These are phyloP conservation scores for Chelidonichthys spinosus DNA, from an alignment of 2,797 vertebrate genomes.

Conservation along the genomic window DNA sequence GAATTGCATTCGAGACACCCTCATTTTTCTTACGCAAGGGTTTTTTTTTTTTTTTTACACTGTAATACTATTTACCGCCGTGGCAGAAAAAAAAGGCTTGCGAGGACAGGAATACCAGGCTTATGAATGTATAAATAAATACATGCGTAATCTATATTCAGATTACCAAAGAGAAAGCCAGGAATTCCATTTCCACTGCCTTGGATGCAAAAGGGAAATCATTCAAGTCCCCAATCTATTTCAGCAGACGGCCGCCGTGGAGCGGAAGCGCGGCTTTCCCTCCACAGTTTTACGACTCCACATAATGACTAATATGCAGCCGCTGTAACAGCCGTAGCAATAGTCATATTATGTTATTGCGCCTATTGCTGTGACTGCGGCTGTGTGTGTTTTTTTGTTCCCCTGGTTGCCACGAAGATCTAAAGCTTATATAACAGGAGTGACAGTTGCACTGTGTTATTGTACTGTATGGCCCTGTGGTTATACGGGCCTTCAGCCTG, in stretches of 20 bases:
- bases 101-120: slow-evolving; percentile 41
- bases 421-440: slow-evolving; percentile 65
- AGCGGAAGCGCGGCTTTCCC: slow-evolving; percentile 51
- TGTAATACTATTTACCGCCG: slow-evolving; percentile 51
- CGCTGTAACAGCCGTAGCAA: slow-evolving; percentile 61
- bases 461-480: slow-evolving; percentile 52
- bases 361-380: slow-evolving; percentile 52
- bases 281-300: slow-evolving; percentile 67
- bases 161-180: slow-evolving; percentile 73
- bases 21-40: slow-evolving; percentile 69
- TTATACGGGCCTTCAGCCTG: slow-evolving; percentile 47
- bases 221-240: slow-evolving; percentile 66
- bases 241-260: slow-evolving; percentile 53
- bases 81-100: slow-evolving; percentile 32
- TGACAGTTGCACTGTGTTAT: slow-evolving; percentile 59
- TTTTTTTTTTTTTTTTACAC: slow-evolving; percentile 54
- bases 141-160: slow-evolving; percentile 74
- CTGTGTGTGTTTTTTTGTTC: slow-evolving; percentile 51
- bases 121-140: slow-evolving; percentile 76
- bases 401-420: slow-evolving; percentile 50
- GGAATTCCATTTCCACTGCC: slow-evolving; percentile 68
- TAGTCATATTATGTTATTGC: slow-evolving; percentile 65
- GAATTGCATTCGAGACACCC: slow-evolving; percentile 71
- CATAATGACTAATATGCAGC: slow-evolving; percentile 75
- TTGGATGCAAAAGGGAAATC: slow-evolving; percentile 72